phyloP scores from a whole-genome alignment of 2,113 vertebrate species.

The Cavia aperea region DNA sequence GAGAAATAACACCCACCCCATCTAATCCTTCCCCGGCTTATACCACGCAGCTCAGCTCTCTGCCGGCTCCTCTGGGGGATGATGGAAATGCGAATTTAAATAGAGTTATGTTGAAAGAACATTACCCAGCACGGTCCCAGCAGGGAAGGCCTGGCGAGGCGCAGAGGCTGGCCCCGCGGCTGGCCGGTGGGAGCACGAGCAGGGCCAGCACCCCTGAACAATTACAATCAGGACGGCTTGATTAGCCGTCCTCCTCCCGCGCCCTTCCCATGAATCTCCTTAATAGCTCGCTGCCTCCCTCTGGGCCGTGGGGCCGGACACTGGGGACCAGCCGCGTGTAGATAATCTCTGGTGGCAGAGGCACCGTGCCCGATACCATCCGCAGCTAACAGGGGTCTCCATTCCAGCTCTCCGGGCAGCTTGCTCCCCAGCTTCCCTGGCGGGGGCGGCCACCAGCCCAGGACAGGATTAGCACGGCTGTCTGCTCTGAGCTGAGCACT shows the following conservation, averaged over 20 bases:
- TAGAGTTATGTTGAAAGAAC: slow-evolving; percentile 66
- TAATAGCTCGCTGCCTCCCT: slow-evolving; percentile 12
- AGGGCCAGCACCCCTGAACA: slow-evolving; percentile 53
- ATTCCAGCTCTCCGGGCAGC: neutral
- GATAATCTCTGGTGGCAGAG: neutral
- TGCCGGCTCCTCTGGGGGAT: slow-evolving; percentile 63
- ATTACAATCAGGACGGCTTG: slow-evolving; percentile 50
- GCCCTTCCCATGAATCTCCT: slow-evolving; percentile 19
- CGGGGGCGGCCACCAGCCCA: neutral
- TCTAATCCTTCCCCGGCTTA: slow-evolving; percentile 64
- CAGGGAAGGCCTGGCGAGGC: slow-evolving; percentile 40
- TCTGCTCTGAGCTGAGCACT: slow-evolving; percentile 19
- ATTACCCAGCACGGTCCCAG: slow-evolving; percentile 62
- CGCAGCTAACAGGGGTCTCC: neutral
- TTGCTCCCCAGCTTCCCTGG: neutral
- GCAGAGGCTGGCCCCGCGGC: slow-evolving; percentile 17
- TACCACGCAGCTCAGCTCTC: slow-evolving; percentile 62
- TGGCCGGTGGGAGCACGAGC: neutral
- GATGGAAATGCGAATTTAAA: slow-evolving; percentile 72
- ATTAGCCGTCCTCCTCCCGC: slow-evolving; percentile 18
- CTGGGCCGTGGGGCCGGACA: neutral
- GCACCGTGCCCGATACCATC: neutral
- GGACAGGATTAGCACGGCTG: slow-evolving; percentile 43
- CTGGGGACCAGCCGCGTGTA: neutral
- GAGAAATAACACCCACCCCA: slow-evolving; percentile 63